phyloP scores from a whole-genome alignment of 2,113 vertebrate species.

The Promerops cafer region DNA sequence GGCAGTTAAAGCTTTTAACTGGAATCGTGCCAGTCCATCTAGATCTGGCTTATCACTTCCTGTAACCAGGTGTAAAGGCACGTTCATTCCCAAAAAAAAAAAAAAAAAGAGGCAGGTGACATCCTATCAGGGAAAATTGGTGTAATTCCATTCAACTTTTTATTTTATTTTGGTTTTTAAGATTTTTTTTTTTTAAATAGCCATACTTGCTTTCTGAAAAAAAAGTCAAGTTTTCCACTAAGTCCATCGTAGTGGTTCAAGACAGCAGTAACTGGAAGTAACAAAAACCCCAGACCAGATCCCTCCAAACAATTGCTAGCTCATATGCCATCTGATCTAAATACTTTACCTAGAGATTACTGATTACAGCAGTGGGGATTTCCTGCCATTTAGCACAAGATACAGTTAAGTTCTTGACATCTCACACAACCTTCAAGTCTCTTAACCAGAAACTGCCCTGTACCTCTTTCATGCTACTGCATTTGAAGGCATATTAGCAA shows the following conservation, averaged over 20 bases:
- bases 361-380: background rate
- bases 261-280: background rate
- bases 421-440: background rate
- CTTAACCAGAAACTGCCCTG: background rate
- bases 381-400: background rate
- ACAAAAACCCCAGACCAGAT: background rate
- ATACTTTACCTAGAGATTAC: background rate
- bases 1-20: background rate
- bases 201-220: background rate
- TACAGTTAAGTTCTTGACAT: background rate
- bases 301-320: background rate
- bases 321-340: background rate
- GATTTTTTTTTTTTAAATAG: background rate
- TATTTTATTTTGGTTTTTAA: background rate
- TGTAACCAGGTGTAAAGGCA: background rate
- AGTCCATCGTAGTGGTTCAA: background rate
- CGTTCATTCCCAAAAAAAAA: background rate
- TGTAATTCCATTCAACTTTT: background rate
- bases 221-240: background rate
- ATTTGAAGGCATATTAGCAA: background rate
- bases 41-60: background rate
- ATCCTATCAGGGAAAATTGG: rapidly evolving
- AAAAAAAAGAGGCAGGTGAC: background rate
- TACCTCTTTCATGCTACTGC: background rate
- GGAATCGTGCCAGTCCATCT: background rate